These are phyloP conservation scores for Tetraodon nigroviridis DNA, from an alignment of 2,113 vertebrate species.

Conservation along the genomic window DNA sequence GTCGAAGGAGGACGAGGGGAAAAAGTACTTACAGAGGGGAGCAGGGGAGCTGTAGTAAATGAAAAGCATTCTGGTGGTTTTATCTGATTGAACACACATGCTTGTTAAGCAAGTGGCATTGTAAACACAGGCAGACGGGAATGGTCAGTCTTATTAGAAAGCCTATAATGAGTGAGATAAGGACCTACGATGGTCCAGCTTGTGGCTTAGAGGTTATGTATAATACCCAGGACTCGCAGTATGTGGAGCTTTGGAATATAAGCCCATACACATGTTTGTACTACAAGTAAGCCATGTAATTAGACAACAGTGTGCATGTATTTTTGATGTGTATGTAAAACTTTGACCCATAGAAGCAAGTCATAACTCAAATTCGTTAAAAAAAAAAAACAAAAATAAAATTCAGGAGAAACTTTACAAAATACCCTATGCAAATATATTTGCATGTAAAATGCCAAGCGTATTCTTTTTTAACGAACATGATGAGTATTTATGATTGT, in stretches of 20 bases:
- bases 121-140: conserved; percentile 49
- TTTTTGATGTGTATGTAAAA: conserved; percentile 1
- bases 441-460: no score
- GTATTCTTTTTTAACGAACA: no score
- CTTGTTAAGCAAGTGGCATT: conserved; percentile 54
- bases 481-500: conserved; percentile 9
- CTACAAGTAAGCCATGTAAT: conserved; percentile 40
- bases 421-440: no score
- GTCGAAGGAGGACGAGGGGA: conserved; percentile 4
- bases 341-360: background rate
- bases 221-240: conserved; percentile 26
- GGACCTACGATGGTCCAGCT: conserved; percentile 42
- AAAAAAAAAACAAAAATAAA: no score
- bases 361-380: background rate
- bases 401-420: background rate
- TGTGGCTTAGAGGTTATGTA: conserved; percentile 22
- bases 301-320: conserved; percentile 3
- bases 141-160: conserved; percentile 49
- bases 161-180: conserved; percentile 56
- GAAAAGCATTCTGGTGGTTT: conserved; percentile 52
- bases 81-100: conserved; percentile 66
- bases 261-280: conserved; percentile 44
- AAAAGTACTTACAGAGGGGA: conserved; percentile 31
- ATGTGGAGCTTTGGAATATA: conserved; percentile 38
- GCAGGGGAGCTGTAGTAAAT: conserved; percentile 44